phyloP scores from a whole-genome alignment of 37 sponge, comb jelly and placozoan species.

The Chondrilla cf. caribensis region DNA sequence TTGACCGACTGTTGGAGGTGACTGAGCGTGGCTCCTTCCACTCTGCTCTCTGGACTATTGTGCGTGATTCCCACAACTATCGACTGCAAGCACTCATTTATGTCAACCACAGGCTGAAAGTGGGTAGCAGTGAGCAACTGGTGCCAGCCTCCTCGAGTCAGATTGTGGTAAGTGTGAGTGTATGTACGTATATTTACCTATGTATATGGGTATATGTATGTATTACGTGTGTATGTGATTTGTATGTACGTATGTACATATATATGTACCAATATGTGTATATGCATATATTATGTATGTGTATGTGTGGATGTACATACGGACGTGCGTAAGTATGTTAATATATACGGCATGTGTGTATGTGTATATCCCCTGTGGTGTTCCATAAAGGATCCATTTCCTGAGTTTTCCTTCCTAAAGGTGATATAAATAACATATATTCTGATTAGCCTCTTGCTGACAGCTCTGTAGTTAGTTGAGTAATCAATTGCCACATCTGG shows the following conservation, averaged over 20 bases:
- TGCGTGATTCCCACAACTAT: conserved; percentile 23
- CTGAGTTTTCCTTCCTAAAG: too few relatives aligned
- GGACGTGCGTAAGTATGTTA: neutral
- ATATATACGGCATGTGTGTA: neutral
- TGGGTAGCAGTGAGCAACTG: conserved; percentile 17
- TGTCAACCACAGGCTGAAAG: conserved; percentile 45
- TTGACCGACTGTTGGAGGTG: neutral
- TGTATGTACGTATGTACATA: neutral
- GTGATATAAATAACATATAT: too few relatives aligned
- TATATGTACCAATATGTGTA: neutral
- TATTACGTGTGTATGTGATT: too few relatives aligned
- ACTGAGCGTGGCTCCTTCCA: conserved; percentile 38
- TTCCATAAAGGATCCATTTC: too few relatives aligned
- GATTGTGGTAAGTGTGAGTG: neutral
- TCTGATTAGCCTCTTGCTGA: too few relatives aligned
- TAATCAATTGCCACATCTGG: too few relatives aligned
- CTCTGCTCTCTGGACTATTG: conserved; percentile 56
- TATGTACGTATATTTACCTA: neutral
- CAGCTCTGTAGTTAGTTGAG: too few relatives aligned
- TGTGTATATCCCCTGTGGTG: too few relatives aligned
- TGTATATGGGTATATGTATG: conserved; percentile 31
- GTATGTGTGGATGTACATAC: neutral
- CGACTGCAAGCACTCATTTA: conserved; percentile 46
- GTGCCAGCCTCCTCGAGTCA: neutral
- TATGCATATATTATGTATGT: neutral